Evolutionary conservation across 2,797 vertebrate species (phyloP), one percentile per base, ranked within the genome.

Genomic region (Crypturellus tataupa): DNA sequence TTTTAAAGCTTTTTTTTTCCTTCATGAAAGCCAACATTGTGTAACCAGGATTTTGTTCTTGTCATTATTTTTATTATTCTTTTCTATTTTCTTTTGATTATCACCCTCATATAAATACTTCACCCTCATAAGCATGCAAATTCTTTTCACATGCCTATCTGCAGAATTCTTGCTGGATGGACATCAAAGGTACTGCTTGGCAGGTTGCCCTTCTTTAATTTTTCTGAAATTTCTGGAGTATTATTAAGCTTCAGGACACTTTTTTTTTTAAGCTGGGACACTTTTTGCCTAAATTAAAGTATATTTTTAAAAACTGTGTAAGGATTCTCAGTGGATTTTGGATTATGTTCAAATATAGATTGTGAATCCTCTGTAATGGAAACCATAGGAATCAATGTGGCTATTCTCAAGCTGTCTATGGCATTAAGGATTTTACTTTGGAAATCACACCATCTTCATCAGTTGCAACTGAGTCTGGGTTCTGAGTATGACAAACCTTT

Each of bases 241-340:
- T 55, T 15, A 33, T 21, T 82, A 51, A 69, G 83, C n/a, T 39
- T 39, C 37, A 39, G 37, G 37, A 39, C 37, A 39, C 37, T 39
- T 39, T 39, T 39, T 37, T 39, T 39, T 39, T 39, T 39, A 39
- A 39, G 37, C 37, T 39, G n/a, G 49, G 16, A 7, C 51, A 37
- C 7, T 65, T 91, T 71, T 40, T 87, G 10, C 21, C 40, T 64
- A 5, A 58, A 80, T 73, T 85, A 87, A 84, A 80, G 11, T 20
- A 25, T 58, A 7, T 62, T 89, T 37, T 63, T 53, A 77, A 89
- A 77, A 81, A 24, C 53, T 55, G 49, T 65, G 2, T 20, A 39
- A 85, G 65, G 25, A 71, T 46, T 87, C 2, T 2, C 40, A 13
- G 12, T 51, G 16, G 13, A 5, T 6, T 91, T 84, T 76, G 49